Conservation (phyloP, 2,797 vertebrate species). For the Chelon labrosus region DNA sequence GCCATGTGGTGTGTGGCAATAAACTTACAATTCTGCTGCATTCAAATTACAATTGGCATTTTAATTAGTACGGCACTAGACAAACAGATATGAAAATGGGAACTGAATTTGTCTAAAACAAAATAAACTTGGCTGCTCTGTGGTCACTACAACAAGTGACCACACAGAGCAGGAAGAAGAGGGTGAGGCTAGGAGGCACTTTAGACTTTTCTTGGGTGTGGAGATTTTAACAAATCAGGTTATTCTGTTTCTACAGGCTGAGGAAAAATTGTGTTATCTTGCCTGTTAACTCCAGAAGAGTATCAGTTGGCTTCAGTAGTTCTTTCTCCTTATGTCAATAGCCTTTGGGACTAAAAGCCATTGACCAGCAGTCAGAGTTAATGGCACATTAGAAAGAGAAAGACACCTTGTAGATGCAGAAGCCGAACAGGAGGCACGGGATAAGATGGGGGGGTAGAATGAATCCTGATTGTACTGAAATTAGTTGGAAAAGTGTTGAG, state of each 20-base stretch:
- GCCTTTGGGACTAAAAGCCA: slow-evolving; percentile 47
- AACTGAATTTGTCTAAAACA: too few relatives aligned
- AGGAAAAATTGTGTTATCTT: background rate
- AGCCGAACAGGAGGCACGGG: slow-evolving; percentile 16
- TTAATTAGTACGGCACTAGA: too few relatives aligned
- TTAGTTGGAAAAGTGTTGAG: slow-evolving; percentile 21
- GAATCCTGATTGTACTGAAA: slow-evolving; percentile 29
- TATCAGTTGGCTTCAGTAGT: background rate
- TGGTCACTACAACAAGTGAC: too few relatives aligned
- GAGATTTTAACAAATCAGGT: background rate
- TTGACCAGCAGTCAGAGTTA: slow-evolving; percentile 53
- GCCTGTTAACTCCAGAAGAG: slow-evolving; percentile 2
- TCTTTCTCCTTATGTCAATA: slow-evolving; percentile 1
- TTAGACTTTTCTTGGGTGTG: background rate
- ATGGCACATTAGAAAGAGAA: slow-evolving; percentile 60
- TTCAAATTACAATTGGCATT: too few relatives aligned
- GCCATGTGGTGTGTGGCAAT: too few relatives aligned
- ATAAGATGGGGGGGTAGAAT: slow-evolving; percentile 15
- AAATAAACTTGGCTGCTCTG: too few relatives aligned
- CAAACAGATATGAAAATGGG: too few relatives aligned
- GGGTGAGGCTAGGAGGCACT: background rate
- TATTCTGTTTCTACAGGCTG: background rate
- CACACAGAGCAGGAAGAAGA: background rate
- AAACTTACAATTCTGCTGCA: too few relatives aligned
- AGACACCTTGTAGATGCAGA: slow-evolving; percentile 45